Evolutionary conservation across 2,797 vertebrate genomes (phyloP), one percentile per base, ranked within the genome.

Genomic region (Hippocampus kuda): DNA sequence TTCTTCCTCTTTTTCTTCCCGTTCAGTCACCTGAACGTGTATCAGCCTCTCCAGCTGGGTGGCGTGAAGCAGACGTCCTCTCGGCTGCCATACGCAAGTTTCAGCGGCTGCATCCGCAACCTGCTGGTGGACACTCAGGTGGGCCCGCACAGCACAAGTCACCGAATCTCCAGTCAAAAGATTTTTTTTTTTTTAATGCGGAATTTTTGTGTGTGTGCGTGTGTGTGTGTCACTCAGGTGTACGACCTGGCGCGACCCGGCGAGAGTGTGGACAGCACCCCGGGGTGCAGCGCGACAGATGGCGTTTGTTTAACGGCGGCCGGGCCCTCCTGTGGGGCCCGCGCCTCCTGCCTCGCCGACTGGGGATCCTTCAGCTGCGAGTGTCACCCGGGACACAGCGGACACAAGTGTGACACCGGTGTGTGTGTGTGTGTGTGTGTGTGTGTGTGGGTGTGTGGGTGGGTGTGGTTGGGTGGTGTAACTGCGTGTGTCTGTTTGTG

Each of bases 11-110:
- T 38, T 62, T 51, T 70, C 12, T 30, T 2, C 60, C 41, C 2
- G 15, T 6, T 15, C 30, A 34, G 91, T 70, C 90, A 92, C 75
- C 88, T 94, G 70, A 89, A 91, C 9, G 85, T 94, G 72, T 88
- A 90, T 68, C 93, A 93, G 79, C 94, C 93, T 69, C 89, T 96
- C 49, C 94, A 96, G 86, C 42, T 96, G 72, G 94, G 94, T 44
- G 94, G 94, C 41, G 81, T 93, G 67, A 95, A 94, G 84, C 88
- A 88, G 68, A 79, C 79, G 3, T 82, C 89, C 49, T 83, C 89
- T 11, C 78, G 82, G 65, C 86, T 46, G 0, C 44, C 70, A 66
- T 94, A 92, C 83, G 87, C 66, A 44, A 88, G 92, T 20, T 96
- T 94, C 79, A 87, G 85, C 59, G 94, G 94, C 79, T 96, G 94